Evolutionary conservation across 2,797 vertebrate species (phyloP).

Genomic region (Myoxocephalus aenaeus): DNA sequence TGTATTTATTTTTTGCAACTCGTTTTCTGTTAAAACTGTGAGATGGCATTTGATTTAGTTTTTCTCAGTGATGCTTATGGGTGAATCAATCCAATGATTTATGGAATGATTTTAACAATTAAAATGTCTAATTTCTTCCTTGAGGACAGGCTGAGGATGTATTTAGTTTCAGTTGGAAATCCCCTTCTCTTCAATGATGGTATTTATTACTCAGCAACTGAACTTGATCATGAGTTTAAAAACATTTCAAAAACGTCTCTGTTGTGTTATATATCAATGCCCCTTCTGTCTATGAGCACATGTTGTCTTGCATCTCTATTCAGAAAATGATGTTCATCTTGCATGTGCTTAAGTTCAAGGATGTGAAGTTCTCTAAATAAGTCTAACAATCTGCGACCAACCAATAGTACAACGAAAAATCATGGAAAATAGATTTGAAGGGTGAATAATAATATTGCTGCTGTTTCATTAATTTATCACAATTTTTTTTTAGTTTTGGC

Average conservation of each 20-base stretch:
- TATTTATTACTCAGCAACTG: conserved; percentile 46
- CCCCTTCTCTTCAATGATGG: conserved; percentile 32
- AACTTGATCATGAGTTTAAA: conserved; percentile 69
- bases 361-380: neutral
- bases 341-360: conserved; percentile 5
- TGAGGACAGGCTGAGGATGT: conserved; percentile 21
- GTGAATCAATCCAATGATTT: neutral
- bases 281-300: conserved; percentile 49
- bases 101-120: conserved; percentile 14
- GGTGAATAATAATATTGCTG: neutral
- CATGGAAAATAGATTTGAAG: neutral
- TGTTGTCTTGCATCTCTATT: conserved; percentile 15
- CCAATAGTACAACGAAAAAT: neutral
- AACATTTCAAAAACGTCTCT: conserved; percentile 48
- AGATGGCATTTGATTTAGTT: neutral
- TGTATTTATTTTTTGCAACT: no score
- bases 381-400: neutral
- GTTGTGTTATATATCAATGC: conserved; percentile 63
- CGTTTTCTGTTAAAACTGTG: conserved; percentile 3
- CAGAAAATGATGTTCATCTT: neutral
- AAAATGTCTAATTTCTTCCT: conserved; percentile 22
- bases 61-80: neutral
- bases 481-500: neutral
- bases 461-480: neutral
- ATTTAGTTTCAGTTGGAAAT: conserved; percentile 42